Base-by-base conservation (phyloP, 2,797 vertebrate species). In the Dendrocincla fuliginosa region DNA sequence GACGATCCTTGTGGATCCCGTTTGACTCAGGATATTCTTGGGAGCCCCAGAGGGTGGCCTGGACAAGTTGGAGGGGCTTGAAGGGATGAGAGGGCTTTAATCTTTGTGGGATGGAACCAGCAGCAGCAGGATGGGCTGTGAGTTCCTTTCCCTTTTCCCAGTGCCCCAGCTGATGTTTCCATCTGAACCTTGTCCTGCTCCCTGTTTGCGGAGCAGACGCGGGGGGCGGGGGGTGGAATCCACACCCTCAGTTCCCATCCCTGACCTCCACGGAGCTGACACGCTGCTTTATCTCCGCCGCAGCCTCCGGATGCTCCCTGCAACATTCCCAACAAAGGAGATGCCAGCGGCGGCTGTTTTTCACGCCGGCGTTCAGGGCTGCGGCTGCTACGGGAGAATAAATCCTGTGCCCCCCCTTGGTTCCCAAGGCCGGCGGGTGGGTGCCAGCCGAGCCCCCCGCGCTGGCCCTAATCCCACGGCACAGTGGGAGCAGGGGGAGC, bases 241-340 rank as follows among this genome's bases (percentile, higher is more conserved):
- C 7, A 30, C 8, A 11, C 3, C 73, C 76, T 56, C 18, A 47
- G 32, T 60, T 23, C 32, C 56, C 73, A 84, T 55, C 95, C 91
- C 91, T 93, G 96, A 95, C 87, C 93, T 68, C 82, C n/a, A 20
- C 7, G 20, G 76, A 28, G 11, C 80, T 90, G 88, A 55, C 95
- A 81, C 0, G 24, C 83, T 80, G 87, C 87, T 95, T 93, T 89
- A 89, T 95, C 89, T 92, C 71, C 63, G 16, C 55, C 18, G 16
- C 88, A 65, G 8, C 52, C 46, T 5, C 1, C 37, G 87, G 67
- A 3, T n/a, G 87, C 74, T 91, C 73, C 60, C 49, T 7, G 77
- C 87, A n/a, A 75, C 89, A 24, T 57, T 84, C 89, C 53, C 8
- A 13, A 49, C 91, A 89, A 91, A 91, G 82, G 75, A 79, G 0